These are phyloP conservation scores for Umimayanthus chanpuru DNA, from an alignment of 92 coral and sea anemone species.

Conservation along the genomic window DNA sequence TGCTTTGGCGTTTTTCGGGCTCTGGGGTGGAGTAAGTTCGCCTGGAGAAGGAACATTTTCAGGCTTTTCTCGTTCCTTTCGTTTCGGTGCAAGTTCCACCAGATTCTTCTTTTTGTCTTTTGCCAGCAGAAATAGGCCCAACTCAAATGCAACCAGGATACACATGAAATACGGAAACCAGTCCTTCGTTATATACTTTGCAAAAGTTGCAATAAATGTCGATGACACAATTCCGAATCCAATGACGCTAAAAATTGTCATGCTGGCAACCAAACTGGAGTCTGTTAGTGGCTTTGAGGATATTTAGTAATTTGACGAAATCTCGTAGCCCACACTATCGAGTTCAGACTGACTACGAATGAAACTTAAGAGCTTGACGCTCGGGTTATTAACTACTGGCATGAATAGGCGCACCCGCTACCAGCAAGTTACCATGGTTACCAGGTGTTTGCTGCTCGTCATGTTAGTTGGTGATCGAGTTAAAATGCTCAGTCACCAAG, in stretches of 20 bases:
- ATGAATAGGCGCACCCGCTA: constrained; percentile 19
- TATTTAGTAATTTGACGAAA: neutral
- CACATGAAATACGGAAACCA: constrained; percentile 81
- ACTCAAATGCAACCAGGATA: constrained; percentile 57
- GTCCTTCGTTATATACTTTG: constrained; percentile 59
- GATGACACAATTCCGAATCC: constrained; percentile 66
- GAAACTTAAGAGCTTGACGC: neutral
- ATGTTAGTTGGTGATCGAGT: neutral
- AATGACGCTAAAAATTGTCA: constrained; percentile 64
- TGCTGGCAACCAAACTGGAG: neutral
- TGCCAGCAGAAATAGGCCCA: constrained; percentile 59
- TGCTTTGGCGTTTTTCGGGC: neutral
- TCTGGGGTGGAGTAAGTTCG: neutral
- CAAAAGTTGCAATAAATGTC: constrained; percentile 71
- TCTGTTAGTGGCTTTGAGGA: neutral
- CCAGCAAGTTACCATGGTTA: neutral
- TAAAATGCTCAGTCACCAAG: neutral
- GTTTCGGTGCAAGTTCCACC: constrained; percentile 35
- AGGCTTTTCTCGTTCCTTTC: constrained; percentile 46
- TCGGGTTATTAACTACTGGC: neutral
- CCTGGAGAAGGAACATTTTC: constrained; percentile 7
- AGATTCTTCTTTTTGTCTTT: constrained; percentile 45
- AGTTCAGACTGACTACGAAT: neutral
- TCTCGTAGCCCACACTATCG: neutral
- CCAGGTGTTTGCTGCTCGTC: neutral